Evolutionary conservation across 2,113 vertebrate genomes (phyloP), one percentile per base, ranked within the genome.

Genomic region (Struthio camelus): DNA sequence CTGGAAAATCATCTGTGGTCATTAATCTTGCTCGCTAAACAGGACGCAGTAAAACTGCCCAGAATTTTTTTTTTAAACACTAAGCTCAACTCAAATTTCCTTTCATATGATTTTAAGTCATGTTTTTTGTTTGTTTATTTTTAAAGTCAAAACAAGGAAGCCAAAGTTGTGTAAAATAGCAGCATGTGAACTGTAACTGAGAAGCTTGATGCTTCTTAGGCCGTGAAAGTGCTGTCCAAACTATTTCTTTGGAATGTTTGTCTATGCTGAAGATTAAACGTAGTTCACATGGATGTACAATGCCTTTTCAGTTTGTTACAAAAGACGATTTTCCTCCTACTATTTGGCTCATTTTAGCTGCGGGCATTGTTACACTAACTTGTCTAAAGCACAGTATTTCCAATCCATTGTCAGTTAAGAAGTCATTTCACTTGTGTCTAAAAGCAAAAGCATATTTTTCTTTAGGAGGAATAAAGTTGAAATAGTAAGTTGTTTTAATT

Each of bases 111-210:
- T n/a, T n/a, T n/a, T n/a, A 24, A 14, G 50, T 53, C 15, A 24
- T 56, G 54, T 56, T 56, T 15, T 56, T 56, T 30, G n/a, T n/a
- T n/a, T n/a, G n/a, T n/a, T n/a, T n/a, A n/a, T n/a, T n/a, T n/a
- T n/a, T n/a, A n/a, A n/a, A 61, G 32, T 73, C 38, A 73, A 34
- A 5, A 10, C 0, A 0, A 65, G 32, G 58, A 91, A 73, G 44
- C 7, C 4, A 30, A 66, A 50, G 15, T 25, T 84, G 2, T 46
- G 7, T 95, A 67, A 67, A 93, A 77, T 11, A 66, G 16, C 38
- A 61, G 28, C 23, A 6, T 25, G 27, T 75, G 34, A 77, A n/a
- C 44, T 70, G 70, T 53, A 87, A 18, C 40, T 62, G 34, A 79
- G 81, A 82, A 76, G 19, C 17, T 32, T 14, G 11, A 10, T 14